These are phyloP conservation scores for Lepidurus arcticus DNA, from an alignment of 1,140 invertebrate species.

Conservation along the genomic window DNA sequence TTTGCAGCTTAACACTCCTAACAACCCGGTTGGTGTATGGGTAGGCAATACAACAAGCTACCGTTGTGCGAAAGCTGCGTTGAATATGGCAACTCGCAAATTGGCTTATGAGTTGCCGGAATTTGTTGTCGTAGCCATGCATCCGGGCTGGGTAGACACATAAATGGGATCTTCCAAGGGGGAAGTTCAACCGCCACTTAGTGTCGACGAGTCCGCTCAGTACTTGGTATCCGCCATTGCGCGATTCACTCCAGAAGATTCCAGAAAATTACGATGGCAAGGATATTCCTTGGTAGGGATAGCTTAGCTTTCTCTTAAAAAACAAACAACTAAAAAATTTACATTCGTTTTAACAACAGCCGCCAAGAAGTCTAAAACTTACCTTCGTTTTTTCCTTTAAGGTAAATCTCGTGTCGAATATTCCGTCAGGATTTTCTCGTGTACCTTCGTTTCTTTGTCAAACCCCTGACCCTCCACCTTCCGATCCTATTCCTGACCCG, in stretches of 20 bases:
- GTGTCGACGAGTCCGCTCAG: constrained; percentile 25
- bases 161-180: constrained; percentile 32
- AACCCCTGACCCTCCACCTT: constrained; percentile 25
- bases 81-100: constrained; percentile 33
- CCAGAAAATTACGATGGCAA: constrained; percentile 33
- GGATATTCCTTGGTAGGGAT: constrained; percentile 29
- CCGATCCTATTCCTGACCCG: constrained; percentile 5
- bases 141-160: constrained; percentile 33
- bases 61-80: constrained; percentile 33
- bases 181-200: constrained; percentile 26
- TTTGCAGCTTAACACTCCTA: constrained; percentile 28
- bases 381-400: background rate
- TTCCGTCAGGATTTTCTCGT: background rate
- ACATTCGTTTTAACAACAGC: background rate
- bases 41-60: constrained; percentile 33
- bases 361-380: background rate
- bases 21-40: constrained; percentile 29
- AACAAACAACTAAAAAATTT: too few relatives aligned
- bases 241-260: constrained; percentile 24
- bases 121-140: constrained; percentile 30
- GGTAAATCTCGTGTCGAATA: background rate
- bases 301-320: background rate
- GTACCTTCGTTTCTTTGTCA: background rate
- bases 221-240: constrained; percentile 22
- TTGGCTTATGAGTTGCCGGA: constrained; percentile 32